Evolutionary conservation across 1,140 invertebrate genomes (phyloP), one percentile per base, ranked within the genome.

Genomic region (Anadara kagoshimensis): DNA sequence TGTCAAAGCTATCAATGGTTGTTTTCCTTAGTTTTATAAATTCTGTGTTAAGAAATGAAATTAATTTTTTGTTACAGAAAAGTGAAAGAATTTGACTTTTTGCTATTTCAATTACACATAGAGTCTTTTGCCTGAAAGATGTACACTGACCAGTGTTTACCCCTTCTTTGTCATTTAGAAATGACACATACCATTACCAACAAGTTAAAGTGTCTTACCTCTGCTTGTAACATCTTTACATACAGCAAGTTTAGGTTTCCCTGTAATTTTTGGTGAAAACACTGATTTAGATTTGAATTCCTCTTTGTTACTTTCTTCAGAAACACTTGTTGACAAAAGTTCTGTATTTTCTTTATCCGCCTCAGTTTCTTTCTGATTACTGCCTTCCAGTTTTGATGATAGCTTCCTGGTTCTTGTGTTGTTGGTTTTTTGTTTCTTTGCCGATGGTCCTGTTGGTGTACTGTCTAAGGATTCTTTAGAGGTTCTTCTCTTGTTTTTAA

Each of bases 171-270:
- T 16, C 20, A 12, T 20, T 51, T 51, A 0, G 1, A 8, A n/a
- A 51, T 22, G 18, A 16, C 49, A 8, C 22, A 12, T n/a, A 8
- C 49, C 18, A 41, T n/a, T n/a, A 10, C 5, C 20, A 18, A 26
- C 20, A 57, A 65, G 47, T 1, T 45, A 26, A 36, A 43, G 5
- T 53, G 16, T n/a, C 41, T 59, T 75, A 86, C 84, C 79, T 80
- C 84, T 61, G 7, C 66, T 75, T 24, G 83, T 82, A 11, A 86
- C 57, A 69, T 86, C 84, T 70, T 83, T 81, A 63, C 84, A 85
- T 0, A 68, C 49, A 8, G 79, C 71, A 4, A 79, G 29, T 62
- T 44, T 64, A 0, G 51, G 67, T 63, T 69, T 68, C 18, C 61
- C 53, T 5, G 58, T 45, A 63, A 20, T 5, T 62, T 56, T 22